Percentiles rank a stretch among this genome's conserved stretches.
Conservation (phyloP, 1,140 invertebrate genomes). For the Ephestia elutella region DNA sequence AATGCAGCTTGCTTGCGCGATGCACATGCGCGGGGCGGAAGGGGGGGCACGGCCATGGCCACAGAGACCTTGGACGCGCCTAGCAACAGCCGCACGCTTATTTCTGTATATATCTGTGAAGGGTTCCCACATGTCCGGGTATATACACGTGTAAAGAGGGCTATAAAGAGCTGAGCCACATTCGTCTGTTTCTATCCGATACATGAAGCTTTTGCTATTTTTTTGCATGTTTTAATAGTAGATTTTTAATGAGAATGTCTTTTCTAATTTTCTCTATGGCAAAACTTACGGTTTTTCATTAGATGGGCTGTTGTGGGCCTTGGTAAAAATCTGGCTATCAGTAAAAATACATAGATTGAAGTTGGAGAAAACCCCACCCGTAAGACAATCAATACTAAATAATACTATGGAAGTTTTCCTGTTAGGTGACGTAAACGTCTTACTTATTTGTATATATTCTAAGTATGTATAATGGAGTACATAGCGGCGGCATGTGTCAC, state of each 20-base stretch:
- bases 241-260: not conserved
- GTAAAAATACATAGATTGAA: no score
- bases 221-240: not conserved
- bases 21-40: slow-evolving; percentile 34
- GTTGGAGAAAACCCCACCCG: no score
- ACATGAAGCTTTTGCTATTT: not conserved
- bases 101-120: slow-evolving; percentile 51
- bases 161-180: not conserved
- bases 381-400: not conserved
- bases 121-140: slow-evolving; percentile 22
- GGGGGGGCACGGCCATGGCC: slow-evolving; percentile 42
- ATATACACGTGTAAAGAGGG: not conserved
- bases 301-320: no score
- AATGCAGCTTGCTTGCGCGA: slow-evolving; percentile 47
- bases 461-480: not conserved
- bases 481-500: not conserved
- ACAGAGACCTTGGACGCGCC: slow-evolving; percentile 52
- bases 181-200: no score
- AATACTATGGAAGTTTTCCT: not conserved
- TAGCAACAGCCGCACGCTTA: slow-evolving; percentile 52
- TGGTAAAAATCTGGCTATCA: no score
- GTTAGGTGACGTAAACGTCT: not conserved
- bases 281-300: no score
- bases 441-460: not conserved
- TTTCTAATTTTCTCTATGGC: no score